A percentile compares a stretch with the other conserved stretches of the same genome.
These are phyloP conservation scores for Mohoua ochrocephala DNA, from an alignment of 2,113 vertebrate species.

Conservation along the genomic window DNA sequence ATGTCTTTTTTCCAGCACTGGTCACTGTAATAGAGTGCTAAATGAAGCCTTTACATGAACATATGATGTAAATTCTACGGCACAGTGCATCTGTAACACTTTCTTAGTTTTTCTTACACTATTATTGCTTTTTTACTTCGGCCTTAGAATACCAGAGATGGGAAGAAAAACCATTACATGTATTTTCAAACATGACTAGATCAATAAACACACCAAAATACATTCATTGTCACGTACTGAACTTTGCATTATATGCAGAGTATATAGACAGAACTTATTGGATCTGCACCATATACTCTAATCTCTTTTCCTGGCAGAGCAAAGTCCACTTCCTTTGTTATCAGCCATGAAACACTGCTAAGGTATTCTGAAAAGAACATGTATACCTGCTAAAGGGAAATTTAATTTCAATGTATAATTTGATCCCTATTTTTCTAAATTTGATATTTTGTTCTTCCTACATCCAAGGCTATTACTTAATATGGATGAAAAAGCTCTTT, in stretches of 20 bases:
- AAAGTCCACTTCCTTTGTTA: conserved; percentile 5
- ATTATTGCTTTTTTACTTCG: not conserved
- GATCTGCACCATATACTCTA: not conserved
- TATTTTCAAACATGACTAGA: not conserved
- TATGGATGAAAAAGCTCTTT: not conserved
- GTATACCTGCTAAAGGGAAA: not conserved
- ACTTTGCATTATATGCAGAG: not conserved
- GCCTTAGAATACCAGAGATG: not conserved
- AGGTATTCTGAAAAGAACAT: not conserved
- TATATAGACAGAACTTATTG: not conserved
- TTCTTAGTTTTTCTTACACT: not conserved
- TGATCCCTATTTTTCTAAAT: not conserved
- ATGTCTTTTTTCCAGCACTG: not conserved
- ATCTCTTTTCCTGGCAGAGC: not conserved
- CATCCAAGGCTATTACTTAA: not conserved
- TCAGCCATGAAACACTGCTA: not conserved
- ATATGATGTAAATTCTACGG: not conserved
- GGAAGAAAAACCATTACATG: not conserved
- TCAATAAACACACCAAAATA: not conserved
- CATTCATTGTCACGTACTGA: not conserved
- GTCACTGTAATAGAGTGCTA: not conserved
- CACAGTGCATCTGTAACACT: not conserved
- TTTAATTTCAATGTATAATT: not conserved
- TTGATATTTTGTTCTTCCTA: not conserved
- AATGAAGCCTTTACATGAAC: not conserved